Evolutionary conservation across 2,888 invertebrate genomes (phyloP).

Genomic region (Miltochrista miniata): DNA sequence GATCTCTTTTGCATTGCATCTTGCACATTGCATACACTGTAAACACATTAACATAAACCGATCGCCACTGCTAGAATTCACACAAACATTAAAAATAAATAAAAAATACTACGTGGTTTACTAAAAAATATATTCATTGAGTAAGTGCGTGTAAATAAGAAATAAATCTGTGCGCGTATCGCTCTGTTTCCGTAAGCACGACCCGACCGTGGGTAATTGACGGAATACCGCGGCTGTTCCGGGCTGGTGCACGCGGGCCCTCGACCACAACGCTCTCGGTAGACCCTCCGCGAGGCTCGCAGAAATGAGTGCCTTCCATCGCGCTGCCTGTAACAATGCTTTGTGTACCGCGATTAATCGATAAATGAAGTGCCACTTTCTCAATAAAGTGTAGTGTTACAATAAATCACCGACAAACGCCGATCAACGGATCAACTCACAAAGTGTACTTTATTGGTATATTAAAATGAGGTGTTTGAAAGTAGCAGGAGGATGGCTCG

Average conservation of each 20-base stretch:
- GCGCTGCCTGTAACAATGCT: slow-evolving; percentile 65
- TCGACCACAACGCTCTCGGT: slow-evolving; percentile 69
- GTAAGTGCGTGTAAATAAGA: slow-evolving; percentile 48
- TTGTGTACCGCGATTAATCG: slow-evolving; percentile 71
- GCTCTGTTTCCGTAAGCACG: slow-evolving; percentile 66
- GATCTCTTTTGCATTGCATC: slow-evolving; percentile 63
- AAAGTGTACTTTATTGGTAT: slow-evolving; percentile 58
- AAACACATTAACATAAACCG: slow-evolving; percentile 51
- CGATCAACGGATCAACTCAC: slow-evolving; percentile 38
- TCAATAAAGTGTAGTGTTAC: slow-evolving; percentile 66
- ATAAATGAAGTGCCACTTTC: slow-evolving; percentile 74
- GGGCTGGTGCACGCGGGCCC: slow-evolving; percentile 78
- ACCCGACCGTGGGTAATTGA: slow-evolving; percentile 76
- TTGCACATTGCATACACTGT: slow-evolving; percentile 49
- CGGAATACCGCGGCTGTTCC: slow-evolving; percentile 76
- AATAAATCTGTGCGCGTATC: slow-evolving; percentile 59
- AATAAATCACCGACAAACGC: slow-evolving; percentile 63
- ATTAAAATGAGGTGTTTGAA: slow-evolving; percentile 81
- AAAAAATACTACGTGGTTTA: not conserved
- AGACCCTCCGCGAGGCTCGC: slow-evolving; percentile 73
- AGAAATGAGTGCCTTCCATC: slow-evolving; percentile 70
- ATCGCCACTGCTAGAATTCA: slow-evolving; percentile 44
- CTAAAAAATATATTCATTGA: slow-evolving; percentile 1
- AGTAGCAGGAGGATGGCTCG: slow-evolving; percentile 79
- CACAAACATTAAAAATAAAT: slow-evolving; percentile 23